A percentile compares a stretch with the other conserved stretches of the same genome.
Evolutionary conservation across 2,888 invertebrate species (phyloP).

Genomic region (Hofmannophila pseudospretella): DNA sequence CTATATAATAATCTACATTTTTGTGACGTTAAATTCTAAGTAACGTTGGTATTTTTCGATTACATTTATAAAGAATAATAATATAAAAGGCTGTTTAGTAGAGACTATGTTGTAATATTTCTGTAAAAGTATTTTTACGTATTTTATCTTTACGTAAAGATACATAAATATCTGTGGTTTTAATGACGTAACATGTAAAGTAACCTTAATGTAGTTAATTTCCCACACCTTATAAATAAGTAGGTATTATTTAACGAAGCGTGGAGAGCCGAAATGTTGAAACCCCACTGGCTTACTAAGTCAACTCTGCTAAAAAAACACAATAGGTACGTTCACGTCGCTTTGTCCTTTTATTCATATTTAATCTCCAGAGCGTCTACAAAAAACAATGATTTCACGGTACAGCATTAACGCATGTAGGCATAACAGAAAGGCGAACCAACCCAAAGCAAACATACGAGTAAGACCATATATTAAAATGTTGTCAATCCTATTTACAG

Average conservation of each 20-base stretch:
- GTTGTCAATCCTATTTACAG: conserved; percentile 76
- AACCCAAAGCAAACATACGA: conserved; percentile 68
- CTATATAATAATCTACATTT: too few relatives aligned
- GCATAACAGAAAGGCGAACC: conserved; percentile 69
- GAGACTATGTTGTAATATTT: too few relatives aligned
- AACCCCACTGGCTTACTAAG: conserved; percentile 62
- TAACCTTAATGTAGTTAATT: too few relatives aligned
- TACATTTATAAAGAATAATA: too few relatives aligned
- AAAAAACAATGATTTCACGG: conserved; percentile 77
- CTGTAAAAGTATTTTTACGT: too few relatives aligned
- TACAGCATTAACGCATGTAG: conserved; percentile 75
- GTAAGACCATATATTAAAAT: conserved; percentile 75
- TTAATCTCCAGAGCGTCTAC: conserved; percentile 66
- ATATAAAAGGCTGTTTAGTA: too few relatives aligned
- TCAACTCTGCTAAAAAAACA: conserved; percentile 53
- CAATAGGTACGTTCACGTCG: conserved; percentile 52
- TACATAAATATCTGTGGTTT: too few relatives aligned
- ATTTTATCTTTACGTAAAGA: too few relatives aligned
- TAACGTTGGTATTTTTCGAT: too few relatives aligned
- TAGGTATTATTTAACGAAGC: conserved; percentile 41
- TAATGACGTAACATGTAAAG: too few relatives aligned
- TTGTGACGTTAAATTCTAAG: too few relatives aligned
- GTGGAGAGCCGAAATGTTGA: conserved; percentile 43
- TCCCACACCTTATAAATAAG: conserved; percentile 43
- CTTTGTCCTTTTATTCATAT: conserved; percentile 73